A percentile compares a stretch with the other conserved stretches of the same genome.
Evolutionary conservation across 2,113 vertebrate species (phyloP).

Genomic region (Melanocharis versteri): DNA sequence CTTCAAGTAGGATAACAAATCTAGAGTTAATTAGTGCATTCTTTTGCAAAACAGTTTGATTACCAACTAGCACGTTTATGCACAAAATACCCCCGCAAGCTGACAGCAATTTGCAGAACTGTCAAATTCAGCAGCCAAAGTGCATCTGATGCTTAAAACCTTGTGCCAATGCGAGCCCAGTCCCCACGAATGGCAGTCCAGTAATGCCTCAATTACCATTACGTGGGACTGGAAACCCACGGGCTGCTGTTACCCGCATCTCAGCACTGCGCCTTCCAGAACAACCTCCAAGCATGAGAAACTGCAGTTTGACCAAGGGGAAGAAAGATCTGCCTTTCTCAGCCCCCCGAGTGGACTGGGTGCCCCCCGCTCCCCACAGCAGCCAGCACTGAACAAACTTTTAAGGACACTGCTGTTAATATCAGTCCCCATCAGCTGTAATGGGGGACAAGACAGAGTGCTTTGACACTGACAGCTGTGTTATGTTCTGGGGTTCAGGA

Average conservation of each 20-base stretch:
- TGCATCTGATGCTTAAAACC: slow-evolving; percentile 9
- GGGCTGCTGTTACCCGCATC: not conserved
- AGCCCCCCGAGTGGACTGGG: fast-evolving
- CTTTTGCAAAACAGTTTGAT: slow-evolving; percentile 62
- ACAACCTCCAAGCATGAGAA: not conserved
- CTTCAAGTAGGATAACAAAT: slow-evolving; percentile 61
- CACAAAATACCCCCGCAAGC: slow-evolving; percentile 43
- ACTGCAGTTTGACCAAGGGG: not conserved
- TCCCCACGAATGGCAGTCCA: not conserved
- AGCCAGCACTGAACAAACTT: not conserved
- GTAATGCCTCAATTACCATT: not conserved
- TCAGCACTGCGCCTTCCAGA: not conserved
- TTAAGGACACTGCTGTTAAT: not conserved
- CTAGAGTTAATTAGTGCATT: slow-evolving; percentile 58
- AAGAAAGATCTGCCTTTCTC: not conserved
- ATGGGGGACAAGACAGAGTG: too few relatives aligned
- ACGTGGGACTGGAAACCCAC: not conserved
- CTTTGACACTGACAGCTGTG: not conserved
- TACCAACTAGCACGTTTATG: slow-evolving; percentile 11
- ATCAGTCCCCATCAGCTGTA: not conserved
- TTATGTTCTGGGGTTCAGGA: not conserved
- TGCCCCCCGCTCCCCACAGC: not conserved
- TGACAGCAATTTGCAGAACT: slow-evolving; percentile 62
- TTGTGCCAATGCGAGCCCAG: not conserved
- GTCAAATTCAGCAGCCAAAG: slow-evolving; percentile 46